Evolutionary conservation across 1,140 invertebrate genomes (phyloP).

Genomic region (Papilio dardanus): DNA sequence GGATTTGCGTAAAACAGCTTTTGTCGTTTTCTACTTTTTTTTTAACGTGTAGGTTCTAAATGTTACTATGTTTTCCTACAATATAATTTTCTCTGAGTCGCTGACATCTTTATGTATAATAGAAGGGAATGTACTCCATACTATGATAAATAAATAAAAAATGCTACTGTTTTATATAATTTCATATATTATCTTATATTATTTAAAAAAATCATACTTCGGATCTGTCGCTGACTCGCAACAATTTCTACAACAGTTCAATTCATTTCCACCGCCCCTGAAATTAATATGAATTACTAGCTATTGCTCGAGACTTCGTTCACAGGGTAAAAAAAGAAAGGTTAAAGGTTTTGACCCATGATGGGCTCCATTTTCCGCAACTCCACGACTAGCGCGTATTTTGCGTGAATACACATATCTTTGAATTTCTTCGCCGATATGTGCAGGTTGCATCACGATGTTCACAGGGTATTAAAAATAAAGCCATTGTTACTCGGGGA

Average conservation of each 20-base stretch:
- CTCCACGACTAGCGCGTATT: too few relatives aligned
- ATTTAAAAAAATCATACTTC: conserved; percentile 14
- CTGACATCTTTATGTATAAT: neutral
- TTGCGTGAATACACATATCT: too few relatives aligned
- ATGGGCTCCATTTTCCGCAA: neutral
- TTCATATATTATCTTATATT: neutral
- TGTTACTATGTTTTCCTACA: neutral
- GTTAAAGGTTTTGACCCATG: neutral
- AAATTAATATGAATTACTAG: neutral
- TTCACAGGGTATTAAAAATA: too few relatives aligned
- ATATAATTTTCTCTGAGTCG: neutral
- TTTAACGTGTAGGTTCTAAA: neutral
- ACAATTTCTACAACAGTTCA: neutral
- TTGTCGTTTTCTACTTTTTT: neutral
- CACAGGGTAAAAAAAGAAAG: neutral
- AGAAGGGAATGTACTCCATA: neutral
- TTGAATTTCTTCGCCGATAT: too few relatives aligned
- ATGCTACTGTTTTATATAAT: neutral
- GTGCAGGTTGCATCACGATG: too few relatives aligned
- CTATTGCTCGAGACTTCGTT: too few relatives aligned
- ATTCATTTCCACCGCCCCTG: neutral
- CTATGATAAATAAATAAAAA: neutral
- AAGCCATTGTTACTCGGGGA: too few relatives aligned
- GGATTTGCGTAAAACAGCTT: neutral
- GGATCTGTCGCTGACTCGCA: neutral